Evolutionary conservation across 2,888 invertebrate species (phyloP).

Genomic region (Exephanes ischioxanthus): DNA sequence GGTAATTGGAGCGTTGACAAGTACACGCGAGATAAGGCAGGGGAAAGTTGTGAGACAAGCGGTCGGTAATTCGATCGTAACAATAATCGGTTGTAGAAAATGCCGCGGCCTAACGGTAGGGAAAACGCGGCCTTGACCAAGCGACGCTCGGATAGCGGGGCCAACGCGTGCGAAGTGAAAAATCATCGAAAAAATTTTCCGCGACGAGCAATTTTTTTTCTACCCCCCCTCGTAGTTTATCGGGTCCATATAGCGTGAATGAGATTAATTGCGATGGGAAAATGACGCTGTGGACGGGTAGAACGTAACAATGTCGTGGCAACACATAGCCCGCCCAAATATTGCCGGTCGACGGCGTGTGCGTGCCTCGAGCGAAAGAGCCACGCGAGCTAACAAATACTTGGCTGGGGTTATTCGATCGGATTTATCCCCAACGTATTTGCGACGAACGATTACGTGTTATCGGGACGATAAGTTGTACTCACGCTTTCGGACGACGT

Average conservation of each 20-base stretch:
- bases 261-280: neutral
- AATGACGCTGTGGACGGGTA: no score
- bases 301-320: slow-evolving; percentile 24
- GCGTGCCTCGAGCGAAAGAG: slow-evolving; percentile 17
- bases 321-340: slow-evolving; percentile 55
- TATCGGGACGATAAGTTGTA: slow-evolving; percentile 34
- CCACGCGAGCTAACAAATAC: slow-evolving; percentile 36
- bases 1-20: neutral
- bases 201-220: neutral
- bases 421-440: neutral
- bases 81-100: neutral
- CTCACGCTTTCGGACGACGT: slow-evolving; percentile 69
- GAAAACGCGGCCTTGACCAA: slow-evolving; percentile 23
- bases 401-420: neutral
- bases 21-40: neutral
- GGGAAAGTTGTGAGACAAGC: neutral
- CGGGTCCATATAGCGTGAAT: neutral
- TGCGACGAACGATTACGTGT: neutral
- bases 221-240: no score
- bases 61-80: slow-evolving; percentile 1
- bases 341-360: slow-evolving; percentile 52
- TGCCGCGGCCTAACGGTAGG: slow-evolving; percentile 18
- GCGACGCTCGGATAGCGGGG: slow-evolving; percentile 50
- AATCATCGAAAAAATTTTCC: slow-evolving; percentile 10
- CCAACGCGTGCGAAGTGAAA: slow-evolving; percentile 1